Evolutionary conservation across 2,888 invertebrate genomes (phyloP), one percentile per base, ranked within the genome.

Genomic region (Baronia brevicornis): DNA sequence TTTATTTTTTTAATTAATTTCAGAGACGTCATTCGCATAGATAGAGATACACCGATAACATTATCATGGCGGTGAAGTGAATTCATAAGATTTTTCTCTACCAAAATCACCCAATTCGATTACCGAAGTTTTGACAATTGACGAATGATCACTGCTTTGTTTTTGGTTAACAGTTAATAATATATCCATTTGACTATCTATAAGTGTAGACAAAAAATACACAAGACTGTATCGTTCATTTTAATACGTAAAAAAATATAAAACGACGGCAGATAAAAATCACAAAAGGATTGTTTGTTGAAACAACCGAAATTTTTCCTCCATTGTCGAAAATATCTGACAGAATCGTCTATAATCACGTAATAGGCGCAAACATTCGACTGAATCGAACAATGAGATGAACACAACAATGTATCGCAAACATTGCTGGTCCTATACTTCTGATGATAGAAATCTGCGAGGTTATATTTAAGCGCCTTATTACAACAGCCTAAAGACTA

Each of bases 261-360:
- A 23, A 18, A 31, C 28, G 34, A 34, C 38, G 36, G 36, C 32
- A 17, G 9, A 18, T 28, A 30, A 45, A 46, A 39, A 45, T 38
- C 33, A 46, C 44, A 34, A 41, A 38, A 39, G 18, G 36, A 41
- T 26, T 44, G 43, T 41, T 46, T 41, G 43, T 48, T 43, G 49
- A 47, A 50, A 55, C 46, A 58, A 36, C 36, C 18, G 33, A 39
- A 28, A 47, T 58, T 55, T 56, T 52, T 48, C 45, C 47, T 33
- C 44, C 53, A 28, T 33, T 43, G 57, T 70, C 66, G 69, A 70
- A 39, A 57, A 65, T 67, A 72, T 70, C 74, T 69, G 62, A 55
- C 60, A 52, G 52, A 57, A 55, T 54, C 55, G 48, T 48, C 59
- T 55, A 58, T 55, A 56, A 68, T 69, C 70, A 69, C 71, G 65